These are phyloP conservation scores for Cantharis rufa DNA, from an alignment of 2,888 invertebrate genomes.

Conservation along the genomic window DNA sequence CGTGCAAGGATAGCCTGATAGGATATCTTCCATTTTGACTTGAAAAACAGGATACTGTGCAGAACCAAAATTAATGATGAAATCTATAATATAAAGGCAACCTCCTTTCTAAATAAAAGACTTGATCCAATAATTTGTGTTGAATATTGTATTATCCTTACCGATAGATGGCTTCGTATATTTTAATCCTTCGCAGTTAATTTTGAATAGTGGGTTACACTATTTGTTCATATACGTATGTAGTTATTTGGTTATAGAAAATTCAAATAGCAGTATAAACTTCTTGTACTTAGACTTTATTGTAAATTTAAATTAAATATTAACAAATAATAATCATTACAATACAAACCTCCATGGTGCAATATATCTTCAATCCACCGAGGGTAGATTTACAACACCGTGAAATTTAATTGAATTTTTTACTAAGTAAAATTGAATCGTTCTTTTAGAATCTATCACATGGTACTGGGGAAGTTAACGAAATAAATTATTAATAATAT, in stretches of 20 bases:
- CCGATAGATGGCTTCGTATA: background rate
- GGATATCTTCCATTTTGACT: background rate
- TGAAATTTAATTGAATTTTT: constrained; percentile 32
- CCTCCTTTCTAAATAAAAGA: background rate
- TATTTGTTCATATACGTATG: background rate
- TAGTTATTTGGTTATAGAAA: too few species aligned
- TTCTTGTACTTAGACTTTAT: background rate
- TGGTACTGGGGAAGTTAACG: background rate
- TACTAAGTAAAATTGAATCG: constrained; percentile 31
- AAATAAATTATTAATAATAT: background rate
- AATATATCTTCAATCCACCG: constrained; percentile 21
- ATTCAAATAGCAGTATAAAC: background rate
- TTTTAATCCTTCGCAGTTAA: background rate
- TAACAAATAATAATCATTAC: constrained; percentile 10
- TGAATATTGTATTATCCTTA: too few species aligned
- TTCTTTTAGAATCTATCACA: constrained; percentile 26
- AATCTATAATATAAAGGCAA: too few species aligned
- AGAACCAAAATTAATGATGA: background rate
- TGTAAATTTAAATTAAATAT: constrained; percentile 8
- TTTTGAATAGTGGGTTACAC: background rate
- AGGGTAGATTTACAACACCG: constrained; percentile 24
- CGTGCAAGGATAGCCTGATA: background rate
- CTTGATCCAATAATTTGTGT: too few species aligned
- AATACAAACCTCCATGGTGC: constrained; percentile 18
- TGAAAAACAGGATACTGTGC: background rate